These are phyloP conservation scores for Radopholus similis DNA, from an alignment of 1,140 invertebrate species.

Conservation along the genomic window DNA sequence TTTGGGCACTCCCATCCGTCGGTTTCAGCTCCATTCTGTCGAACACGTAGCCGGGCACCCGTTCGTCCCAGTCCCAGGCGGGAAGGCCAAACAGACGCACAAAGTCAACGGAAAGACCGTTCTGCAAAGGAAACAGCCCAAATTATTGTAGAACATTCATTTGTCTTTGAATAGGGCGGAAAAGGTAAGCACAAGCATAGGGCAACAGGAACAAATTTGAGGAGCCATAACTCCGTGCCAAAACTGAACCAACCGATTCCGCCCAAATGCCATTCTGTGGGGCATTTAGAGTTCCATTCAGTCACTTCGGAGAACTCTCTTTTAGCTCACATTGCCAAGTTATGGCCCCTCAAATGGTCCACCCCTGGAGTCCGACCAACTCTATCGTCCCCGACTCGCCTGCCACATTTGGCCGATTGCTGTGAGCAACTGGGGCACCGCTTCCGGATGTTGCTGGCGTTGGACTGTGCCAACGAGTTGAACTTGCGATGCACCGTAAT, in stretches of 20 bases:
- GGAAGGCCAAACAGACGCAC: neutral
- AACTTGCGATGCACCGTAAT: no score
- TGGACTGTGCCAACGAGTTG: neutral
- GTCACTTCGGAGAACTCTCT: neutral
- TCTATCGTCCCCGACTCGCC: neutral
- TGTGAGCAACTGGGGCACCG: neutral
- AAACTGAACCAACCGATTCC: no score
- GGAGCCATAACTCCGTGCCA: neutral
- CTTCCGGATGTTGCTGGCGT: neutral
- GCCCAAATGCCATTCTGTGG: no score
- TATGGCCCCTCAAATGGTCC: no score
- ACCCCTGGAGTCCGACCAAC: neutral
- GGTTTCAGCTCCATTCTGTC: neutral
- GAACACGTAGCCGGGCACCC: neutral
- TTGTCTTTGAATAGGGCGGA: no score
- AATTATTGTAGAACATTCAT: neutral
- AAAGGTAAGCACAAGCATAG: no score
- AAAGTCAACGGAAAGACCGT: neutral
- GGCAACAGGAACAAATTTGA: no score
- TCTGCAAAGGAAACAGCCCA: neutral
- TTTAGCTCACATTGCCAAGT: neutral
- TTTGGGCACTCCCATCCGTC: no score
- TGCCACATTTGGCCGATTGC: neutral
- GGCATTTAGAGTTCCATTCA: no score
- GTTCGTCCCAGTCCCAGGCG: neutral